phyloP scores from a whole-genome alignment of 2,888 invertebrate species.

The Heliconius charithonia region DNA sequence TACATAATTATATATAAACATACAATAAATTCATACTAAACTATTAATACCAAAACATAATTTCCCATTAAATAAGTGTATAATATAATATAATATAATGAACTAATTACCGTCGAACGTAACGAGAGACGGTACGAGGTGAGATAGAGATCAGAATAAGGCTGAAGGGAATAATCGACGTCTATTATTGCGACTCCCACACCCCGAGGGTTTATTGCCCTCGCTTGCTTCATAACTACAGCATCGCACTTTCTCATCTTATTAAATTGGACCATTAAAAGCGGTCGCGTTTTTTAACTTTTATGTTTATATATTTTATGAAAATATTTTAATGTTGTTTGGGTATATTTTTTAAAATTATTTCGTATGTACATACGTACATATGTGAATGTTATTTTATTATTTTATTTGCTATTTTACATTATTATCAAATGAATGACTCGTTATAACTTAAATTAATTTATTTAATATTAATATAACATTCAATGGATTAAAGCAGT shows the following conservation, averaged over 20 bases:
- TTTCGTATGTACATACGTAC: too few relatives aligned
- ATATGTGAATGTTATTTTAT: too few relatives aligned
- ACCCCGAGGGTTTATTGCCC: slow-evolving; percentile 71
- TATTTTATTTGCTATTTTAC: too few relatives aligned
- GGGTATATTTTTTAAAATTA: background rate
- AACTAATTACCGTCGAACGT: slow-evolving; percentile 8
- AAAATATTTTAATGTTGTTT: background rate
- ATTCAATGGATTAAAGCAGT: background rate
- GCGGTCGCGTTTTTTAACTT: background rate
- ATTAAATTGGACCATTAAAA: slow-evolving; percentile 14
- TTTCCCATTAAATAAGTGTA: background rate
- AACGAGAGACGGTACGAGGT: slow-evolving; percentile 14
- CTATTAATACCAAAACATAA: background rate
- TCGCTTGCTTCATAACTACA: slow-evolving; percentile 41
- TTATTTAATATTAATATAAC: background rate
- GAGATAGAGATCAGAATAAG: slow-evolving; percentile 54
- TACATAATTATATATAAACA: background rate
- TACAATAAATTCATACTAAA: background rate
- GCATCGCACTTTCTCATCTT: slow-evolving; percentile 36
- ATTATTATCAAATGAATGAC: too few relatives aligned
- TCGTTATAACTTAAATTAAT: too few relatives aligned
- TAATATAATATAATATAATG: background rate
- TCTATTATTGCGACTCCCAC: slow-evolving; percentile 74
- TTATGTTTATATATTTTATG: background rate
- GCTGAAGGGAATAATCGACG: slow-evolving; percentile 61